These are phyloP conservation scores for Protophormia terraenovae DNA, from an alignment of 2,888 invertebrate species.

Conservation along the genomic window DNA sequence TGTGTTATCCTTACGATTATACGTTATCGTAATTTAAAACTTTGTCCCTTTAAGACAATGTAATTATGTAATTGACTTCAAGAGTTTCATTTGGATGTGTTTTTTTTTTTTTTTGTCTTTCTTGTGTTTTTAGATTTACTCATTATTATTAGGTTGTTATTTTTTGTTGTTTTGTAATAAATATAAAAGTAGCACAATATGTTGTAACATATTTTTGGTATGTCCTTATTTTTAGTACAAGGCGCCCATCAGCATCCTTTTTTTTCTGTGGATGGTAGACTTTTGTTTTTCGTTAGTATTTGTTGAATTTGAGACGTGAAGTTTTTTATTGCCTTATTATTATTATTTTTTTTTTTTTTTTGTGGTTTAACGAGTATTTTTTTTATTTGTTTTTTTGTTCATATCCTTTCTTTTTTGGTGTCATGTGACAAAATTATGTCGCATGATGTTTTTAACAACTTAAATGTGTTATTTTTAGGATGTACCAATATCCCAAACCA, in stretches of 20 bases:
- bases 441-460: conserved; percentile 12
- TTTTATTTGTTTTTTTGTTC: conserved; percentile 2
- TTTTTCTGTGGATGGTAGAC: neutral
- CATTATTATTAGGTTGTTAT: conserved; percentile 4
- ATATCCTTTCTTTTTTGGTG: conserved; percentile 15
- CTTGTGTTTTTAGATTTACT: conserved; percentile 3
- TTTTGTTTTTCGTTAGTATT: neutral
- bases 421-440: conserved; percentile 56
- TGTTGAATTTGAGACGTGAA: neutral
- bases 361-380: conserved; percentile 5
- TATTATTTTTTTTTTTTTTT: too few species aligned
- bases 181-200: conserved; percentile 16
- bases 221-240: conserved; percentile 8
- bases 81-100: conserved; percentile 7
- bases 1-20: conserved; percentile 14
- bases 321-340: conserved; percentile 22
- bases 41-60: conserved; percentile 53
- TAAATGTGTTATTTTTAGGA: neutral
- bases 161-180: conserved; percentile 1
- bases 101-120: too few species aligned
- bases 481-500: neutral
- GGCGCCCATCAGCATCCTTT: conserved; percentile 7
- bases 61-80: conserved; percentile 64
- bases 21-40: conserved; percentile 48
- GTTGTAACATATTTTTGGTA: conserved; percentile 35